Evolutionary conservation across 1,140 invertebrate species (phyloP), one percentile per base, ranked within the genome.

Genomic region (Planococcus citri): DNA sequence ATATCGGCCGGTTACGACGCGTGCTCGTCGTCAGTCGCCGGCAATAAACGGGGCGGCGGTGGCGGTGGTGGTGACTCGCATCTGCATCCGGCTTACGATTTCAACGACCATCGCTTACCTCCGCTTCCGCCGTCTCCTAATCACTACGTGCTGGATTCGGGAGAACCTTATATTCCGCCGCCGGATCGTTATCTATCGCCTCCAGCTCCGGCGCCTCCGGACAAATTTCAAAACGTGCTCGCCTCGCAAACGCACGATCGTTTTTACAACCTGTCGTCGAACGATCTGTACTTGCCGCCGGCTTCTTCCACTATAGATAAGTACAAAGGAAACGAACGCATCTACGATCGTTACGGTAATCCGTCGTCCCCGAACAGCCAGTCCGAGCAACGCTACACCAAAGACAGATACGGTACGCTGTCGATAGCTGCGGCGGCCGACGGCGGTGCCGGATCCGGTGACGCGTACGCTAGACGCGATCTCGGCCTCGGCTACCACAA

Each of bases 381-480:
- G 81, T 73, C 76, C 78, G 0, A 78, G 78, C 1, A 83, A 84
- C 73, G 83, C 83, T 1, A 33, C 29, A 33, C 29, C 17, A 51
- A 51, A 51, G 41, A 51, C n/a, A 51, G 17, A 51, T 51, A 27
- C 60, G 60, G 22, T 4, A 25, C 78, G 6, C 76, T 78, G 8
- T 78, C 81, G 73, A 76, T 78, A 73, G 81, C 83, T 73, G 80
- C 83, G 68, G n/a, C n/a, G n/a, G n/a, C n/a, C n/a, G n/a, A n/a
- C n/a, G n/a, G n/a, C 70, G 72, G 71, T 75, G 77, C 17, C 22
- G 81, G 81, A 72, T 76, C 78, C 0, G 79, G 78, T 1, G 84
- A 85, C 73, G 82, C 84, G 1, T 85, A 84, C 72, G 83, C 84
- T 80, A 76, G 83, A 72, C 78, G 84, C 1, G 84, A 84, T 73